Evolutionary conservation across 2,797 vertebrate genomes (phyloP), one percentile per base, ranked within the genome.

Genomic region (Acipenser transmontanus): DNA sequence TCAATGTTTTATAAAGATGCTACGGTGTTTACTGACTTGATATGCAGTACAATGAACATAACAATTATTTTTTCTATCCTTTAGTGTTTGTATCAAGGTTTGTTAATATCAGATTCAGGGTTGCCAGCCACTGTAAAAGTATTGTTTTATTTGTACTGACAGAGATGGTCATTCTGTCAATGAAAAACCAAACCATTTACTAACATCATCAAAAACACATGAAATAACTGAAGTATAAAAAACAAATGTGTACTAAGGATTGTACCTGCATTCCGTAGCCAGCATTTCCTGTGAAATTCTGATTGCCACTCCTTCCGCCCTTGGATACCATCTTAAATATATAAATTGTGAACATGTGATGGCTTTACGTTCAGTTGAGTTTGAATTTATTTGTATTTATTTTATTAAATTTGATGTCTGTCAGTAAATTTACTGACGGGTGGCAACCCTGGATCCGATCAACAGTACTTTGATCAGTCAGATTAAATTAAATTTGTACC

Each of bases 301-400:
- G 59, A 62, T 48, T 62, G 52, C 62, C 70, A 64, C 66, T 72
- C 68, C 73, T 67, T 64, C 66, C 66, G 65, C 64, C 48, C 57
- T 62, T 50, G 66, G 71, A 69, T 68, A 69, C 66, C 69, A 72
- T 73, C 65, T 68, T 71, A 70, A 75, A 73, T 69, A 70, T 67
- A 70, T 51, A 70, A 65, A 70, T 68, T 68, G 67, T 70, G 47
- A 68, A 51, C 61, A 75, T 62, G 60, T 71, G 68, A 68, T 65
- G 65, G 61, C 62, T 62, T 61, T 17, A 60, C 50, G 51, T 66
- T 70, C 61, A 67, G 47, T 47, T 64, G 67, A 65, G 63, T 62
- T 54, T 61, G 12, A 34, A 14, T 50, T 66, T 17, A 63, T 47
- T 54, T 57, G 34, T n/a, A 59, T 68, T 17, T 50, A 66, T 13